Evolutionary conservation across 2,797 vertebrate species (phyloP).

Genomic region (Falco columbarius): DNA sequence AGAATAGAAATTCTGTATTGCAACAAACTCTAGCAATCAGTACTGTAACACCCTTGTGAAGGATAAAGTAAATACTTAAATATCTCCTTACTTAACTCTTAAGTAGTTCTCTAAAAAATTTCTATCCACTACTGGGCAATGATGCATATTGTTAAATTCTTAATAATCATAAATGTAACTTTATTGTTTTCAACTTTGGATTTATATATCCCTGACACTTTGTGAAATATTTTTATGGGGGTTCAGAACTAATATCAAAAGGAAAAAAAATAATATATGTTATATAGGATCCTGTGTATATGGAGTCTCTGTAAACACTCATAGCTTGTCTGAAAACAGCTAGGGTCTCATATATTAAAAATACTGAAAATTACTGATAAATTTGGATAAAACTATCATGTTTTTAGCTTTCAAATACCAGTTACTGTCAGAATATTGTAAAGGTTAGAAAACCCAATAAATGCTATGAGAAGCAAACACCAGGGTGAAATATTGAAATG

Average conservation of each 20-base stretch:
- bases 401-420: neutral
- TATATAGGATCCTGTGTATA: neutral
- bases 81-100: neutral
- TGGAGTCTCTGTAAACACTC: neutral
- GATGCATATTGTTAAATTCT: neutral
- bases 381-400: neutral
- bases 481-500: neutral
- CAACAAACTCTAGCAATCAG: neutral
- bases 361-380: neutral
- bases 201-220: neutral
- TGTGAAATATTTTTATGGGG: neutral
- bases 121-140: neutral
- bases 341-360: neutral
- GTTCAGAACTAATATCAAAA: neutral
- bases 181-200: neutral
- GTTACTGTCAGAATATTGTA: neutral
- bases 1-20: neutral
- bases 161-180: neutral
- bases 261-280: fast-evolving
- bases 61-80: neutral
- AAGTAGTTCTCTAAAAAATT: neutral
- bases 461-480: neutral
- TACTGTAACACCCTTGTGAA: neutral
- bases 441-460: neutral
- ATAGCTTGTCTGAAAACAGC: neutral